Conservation (phyloP, 1,140 invertebrate species). For the Pseudomyrmex flavicornis region DNA sequence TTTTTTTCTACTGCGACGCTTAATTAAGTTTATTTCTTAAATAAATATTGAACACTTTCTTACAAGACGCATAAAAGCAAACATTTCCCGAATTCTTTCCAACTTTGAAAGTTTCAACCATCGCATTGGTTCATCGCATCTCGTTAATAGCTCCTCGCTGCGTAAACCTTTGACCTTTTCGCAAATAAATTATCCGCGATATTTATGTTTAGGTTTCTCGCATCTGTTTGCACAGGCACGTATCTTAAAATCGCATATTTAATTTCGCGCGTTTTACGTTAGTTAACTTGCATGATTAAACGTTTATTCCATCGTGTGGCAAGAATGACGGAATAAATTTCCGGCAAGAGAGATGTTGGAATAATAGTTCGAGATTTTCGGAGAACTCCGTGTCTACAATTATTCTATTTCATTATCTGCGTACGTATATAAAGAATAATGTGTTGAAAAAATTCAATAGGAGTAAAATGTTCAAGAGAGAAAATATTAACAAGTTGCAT, state of each 20-base stretch:
- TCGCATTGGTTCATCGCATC: slow-evolving; percentile 14
- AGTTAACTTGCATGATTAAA: slow-evolving; percentile 30
- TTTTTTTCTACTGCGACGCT: too few relatives aligned
- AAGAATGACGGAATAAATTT: slow-evolving; percentile 36
- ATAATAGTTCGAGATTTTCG: too few relatives aligned
- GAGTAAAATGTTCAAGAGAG: background rate
- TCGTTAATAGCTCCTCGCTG: slow-evolving; percentile 40
- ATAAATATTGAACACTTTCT: too few relatives aligned
- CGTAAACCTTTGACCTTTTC: slow-evolving; percentile 34
- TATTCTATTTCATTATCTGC: too few relatives aligned
- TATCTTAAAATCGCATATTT: slow-evolving; percentile 46
- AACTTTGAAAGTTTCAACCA: slow-evolving; percentile 4
- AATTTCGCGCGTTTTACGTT: slow-evolving; percentile 37
- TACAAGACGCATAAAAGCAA: background rate
- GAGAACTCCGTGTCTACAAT: too few relatives aligned
- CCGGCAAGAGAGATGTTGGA: background rate
- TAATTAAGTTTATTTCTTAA: too few relatives aligned
- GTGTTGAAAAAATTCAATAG: too few relatives aligned
- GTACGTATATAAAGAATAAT: too few relatives aligned
- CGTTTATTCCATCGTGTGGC: background rate
- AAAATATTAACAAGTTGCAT: too few relatives aligned
- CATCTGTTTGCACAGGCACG: background rate
- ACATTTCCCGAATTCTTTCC: slow-evolving; percentile 35
- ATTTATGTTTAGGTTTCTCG: slow-evolving; percentile 24
- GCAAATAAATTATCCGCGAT: slow-evolving; percentile 46